phyloP scores from a whole-genome alignment of 1,140 invertebrate genomes.

The Hylaeus volcanicus region DNA sequence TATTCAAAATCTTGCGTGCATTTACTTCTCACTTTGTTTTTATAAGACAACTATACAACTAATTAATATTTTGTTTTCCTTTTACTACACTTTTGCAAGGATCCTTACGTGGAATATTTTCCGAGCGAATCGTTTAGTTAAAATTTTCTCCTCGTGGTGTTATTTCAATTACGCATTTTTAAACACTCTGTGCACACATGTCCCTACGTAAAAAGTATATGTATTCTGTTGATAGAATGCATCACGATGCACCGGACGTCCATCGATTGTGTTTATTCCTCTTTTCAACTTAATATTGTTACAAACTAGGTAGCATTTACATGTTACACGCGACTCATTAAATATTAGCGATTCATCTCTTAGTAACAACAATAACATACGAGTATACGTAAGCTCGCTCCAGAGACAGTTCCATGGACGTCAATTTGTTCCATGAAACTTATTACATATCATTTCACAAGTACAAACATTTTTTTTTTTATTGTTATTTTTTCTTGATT shows the following conservation, averaged over 20 bases:
- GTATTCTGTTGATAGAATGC: background rate
- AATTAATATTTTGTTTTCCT: background rate
- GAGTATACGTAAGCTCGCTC: conserved; percentile 63
- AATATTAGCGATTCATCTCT: conserved; percentile 49
- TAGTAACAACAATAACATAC: conserved; percentile 61
- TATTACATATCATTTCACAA: conserved; percentile 48
- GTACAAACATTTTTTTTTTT: conserved; percentile 40
- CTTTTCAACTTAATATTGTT: conserved; percentile 15
- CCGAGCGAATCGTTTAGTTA: background rate
- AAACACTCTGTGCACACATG: conserved; percentile 10
- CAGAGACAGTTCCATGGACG: conserved; percentile 36
- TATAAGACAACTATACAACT: conserved; percentile 8
- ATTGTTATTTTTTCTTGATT: background rate
- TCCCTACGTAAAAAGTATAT: conserved; percentile 4
- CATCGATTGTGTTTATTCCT: background rate
- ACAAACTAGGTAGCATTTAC: conserved; percentile 54
- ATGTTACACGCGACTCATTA: conserved; percentile 52
- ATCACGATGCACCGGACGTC: background rate
- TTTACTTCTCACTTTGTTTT: conserved; percentile 11
- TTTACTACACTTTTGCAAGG: background rate
- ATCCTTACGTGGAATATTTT: background rate
- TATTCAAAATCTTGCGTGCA: conserved; percentile 41
- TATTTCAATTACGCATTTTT: conserved; percentile 1
- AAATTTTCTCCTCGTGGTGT: background rate
- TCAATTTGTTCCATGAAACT: conserved; percentile 27